Conservation (phyloP, 2,113 vertebrate species). For the Anoura caudifer region DNA sequence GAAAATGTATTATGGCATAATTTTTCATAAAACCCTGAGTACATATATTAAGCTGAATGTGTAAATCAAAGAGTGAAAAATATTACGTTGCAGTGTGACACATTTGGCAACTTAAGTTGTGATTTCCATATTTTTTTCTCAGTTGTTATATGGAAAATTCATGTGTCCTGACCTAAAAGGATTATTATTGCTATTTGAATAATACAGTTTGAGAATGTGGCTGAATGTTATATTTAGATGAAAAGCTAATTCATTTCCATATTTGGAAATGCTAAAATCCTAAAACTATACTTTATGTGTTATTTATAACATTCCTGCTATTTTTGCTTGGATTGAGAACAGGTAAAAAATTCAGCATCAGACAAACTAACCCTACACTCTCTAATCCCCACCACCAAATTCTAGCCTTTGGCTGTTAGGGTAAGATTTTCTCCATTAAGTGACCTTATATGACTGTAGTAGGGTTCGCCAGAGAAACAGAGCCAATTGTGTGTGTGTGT, state of each 20-base stretch:
- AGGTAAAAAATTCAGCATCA: background rate
- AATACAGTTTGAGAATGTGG: background rate
- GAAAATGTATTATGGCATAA: background rate
- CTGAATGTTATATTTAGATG: background rate
- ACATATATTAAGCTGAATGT: slow-evolving; percentile 4
- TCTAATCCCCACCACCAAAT: background rate
- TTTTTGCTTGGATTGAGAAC: background rate
- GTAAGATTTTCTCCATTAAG: background rate
- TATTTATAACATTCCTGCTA: background rate
- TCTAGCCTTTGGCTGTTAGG: background rate
- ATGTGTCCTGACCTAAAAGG: background rate
- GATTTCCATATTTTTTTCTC: background rate
- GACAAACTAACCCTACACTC: background rate
- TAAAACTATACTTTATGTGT: background rate
- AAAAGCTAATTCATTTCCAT: background rate
- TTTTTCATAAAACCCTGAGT: background rate
- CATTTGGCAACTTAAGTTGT: background rate
- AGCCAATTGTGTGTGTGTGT: background rate
- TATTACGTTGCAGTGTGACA: background rate
- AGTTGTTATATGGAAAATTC: background rate
- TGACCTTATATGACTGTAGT: background rate
- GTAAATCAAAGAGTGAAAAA: background rate
- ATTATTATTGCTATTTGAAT: background rate
- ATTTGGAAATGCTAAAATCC: background rate
- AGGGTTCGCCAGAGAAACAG: background rate